Conservation (phyloP, 2,797 vertebrate species). For the Hemitrygon akajei region DNA sequence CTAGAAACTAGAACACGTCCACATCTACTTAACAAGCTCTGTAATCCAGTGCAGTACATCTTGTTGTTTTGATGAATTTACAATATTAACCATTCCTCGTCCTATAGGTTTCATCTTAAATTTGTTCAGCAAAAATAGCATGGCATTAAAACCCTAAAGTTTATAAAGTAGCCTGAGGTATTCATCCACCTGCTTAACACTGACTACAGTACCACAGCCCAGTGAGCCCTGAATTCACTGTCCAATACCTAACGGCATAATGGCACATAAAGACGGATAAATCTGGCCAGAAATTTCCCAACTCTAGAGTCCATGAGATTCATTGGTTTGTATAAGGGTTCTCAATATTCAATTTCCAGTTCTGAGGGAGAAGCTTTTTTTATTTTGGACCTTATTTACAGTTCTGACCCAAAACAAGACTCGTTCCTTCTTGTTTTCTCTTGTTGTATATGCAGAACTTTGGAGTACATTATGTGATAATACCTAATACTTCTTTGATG, state of each 20-base stretch:
- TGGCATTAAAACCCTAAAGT: not conserved
- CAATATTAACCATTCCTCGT: not conserved
- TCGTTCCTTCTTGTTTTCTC: not conserved
- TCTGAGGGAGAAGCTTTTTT: not conserved
- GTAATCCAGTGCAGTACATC: not conserved
- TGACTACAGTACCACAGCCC: not conserved
- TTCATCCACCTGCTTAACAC: not conserved
- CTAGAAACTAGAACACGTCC: not conserved
- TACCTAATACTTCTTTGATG: too few species aligned
- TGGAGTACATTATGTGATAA: not conserved
- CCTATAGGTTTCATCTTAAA: not conserved
- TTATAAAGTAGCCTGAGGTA: not conserved
- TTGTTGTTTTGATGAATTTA: not conserved
- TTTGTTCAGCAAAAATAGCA: not conserved
- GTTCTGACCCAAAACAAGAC: not conserved
- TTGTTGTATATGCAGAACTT: not conserved
- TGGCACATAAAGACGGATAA: not conserved
- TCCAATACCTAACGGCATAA: not conserved
- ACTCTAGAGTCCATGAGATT: not conserved
- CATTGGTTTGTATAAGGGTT: too few species aligned
- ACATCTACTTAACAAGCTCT: not conserved
- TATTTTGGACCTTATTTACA: not conserved
- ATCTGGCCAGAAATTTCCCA: not conserved
- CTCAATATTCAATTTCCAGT: not conserved
- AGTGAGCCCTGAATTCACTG: not conserved